A percentile compares a stretch with the other conserved stretches of the same genome.
These are phyloP conservation scores for Calliopum simillimum DNA, from an alignment of 2,888 invertebrate genomes.

Conservation along the genomic window DNA sequence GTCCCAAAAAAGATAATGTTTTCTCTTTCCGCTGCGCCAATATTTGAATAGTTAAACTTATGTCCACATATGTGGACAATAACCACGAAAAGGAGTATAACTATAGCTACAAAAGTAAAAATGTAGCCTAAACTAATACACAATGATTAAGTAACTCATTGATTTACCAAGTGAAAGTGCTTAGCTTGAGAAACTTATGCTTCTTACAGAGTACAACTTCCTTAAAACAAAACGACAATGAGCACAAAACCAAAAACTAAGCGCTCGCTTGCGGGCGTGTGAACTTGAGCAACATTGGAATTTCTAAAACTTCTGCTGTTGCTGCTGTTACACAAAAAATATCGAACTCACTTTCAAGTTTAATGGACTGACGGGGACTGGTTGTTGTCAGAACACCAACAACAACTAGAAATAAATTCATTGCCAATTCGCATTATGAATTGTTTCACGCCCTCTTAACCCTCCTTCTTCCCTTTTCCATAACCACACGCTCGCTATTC, in stretches of 20 bases:
- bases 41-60: no score
- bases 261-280: conserved; percentile 49
- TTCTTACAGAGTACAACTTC: neutral
- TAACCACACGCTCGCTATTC: neutral
- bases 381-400: conserved; percentile 12
- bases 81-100: no score
- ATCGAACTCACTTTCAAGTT: conserved; percentile 32
- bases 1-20: no score
- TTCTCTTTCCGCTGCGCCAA: no score
- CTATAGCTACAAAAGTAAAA: no score
- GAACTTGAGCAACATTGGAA: conserved; percentile 46
- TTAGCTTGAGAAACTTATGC: conserved; percentile 37
- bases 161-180: conserved; percentile 40
- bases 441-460: no score
- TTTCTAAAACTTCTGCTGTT: conserved; percentile 14
- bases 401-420: conserved; percentile 46
- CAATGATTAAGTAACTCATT: no score
- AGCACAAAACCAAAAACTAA: neutral
- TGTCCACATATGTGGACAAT: no score
- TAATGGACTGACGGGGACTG: neutral
- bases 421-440: conserved; percentile 47
- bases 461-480: no score
- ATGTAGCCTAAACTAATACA: no score
- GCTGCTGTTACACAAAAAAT: conserved; percentile 28
- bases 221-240: conserved; percentile 1